phyloP scores from a whole-genome alignment of 2,113 vertebrate genomes.

The Calyptomena viridis region DNA sequence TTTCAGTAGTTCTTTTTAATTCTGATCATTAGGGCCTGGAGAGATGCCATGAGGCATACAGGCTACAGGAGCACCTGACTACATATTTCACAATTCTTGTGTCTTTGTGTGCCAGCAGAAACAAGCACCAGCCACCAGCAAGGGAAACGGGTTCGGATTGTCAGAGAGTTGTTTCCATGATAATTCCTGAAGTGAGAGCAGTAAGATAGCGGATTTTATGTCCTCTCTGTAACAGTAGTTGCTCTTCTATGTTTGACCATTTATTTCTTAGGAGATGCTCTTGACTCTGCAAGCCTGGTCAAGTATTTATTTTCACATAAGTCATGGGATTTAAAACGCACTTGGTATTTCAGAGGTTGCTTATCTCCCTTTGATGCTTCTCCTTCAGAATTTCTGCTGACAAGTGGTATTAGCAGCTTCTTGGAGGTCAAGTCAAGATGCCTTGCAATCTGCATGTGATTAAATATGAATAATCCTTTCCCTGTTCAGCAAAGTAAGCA shows the following conservation, averaged over 20 bases:
- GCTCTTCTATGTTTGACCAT: background rate
- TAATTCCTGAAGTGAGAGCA: background rate
- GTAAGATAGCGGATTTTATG: background rate
- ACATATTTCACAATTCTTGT: background rate
- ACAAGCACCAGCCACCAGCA: background rate
- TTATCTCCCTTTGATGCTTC: background rate
- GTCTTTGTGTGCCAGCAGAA: background rate
- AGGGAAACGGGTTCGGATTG: background rate
- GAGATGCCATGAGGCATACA: background rate
- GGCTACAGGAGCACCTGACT: background rate
- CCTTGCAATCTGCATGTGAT: background rate
- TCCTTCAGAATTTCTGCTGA: slow-evolving; percentile 31
- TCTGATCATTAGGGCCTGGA: background rate
- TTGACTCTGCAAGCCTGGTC: background rate
- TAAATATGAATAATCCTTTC: slow-evolving; percentile 48
- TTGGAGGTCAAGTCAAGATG: slow-evolving; percentile 31
- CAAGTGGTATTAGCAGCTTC: background rate
- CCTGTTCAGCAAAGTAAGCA: background rate
- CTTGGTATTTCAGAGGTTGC: background rate
- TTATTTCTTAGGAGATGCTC: background rate
- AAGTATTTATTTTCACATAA: background rate
- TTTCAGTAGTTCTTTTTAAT: background rate
- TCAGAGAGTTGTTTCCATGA: background rate
- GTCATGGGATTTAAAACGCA: background rate
- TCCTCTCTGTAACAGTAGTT: background rate